Evolutionary conservation across 2,888 invertebrate species (phyloP).

Genomic region (Archips crataeganus): DNA sequence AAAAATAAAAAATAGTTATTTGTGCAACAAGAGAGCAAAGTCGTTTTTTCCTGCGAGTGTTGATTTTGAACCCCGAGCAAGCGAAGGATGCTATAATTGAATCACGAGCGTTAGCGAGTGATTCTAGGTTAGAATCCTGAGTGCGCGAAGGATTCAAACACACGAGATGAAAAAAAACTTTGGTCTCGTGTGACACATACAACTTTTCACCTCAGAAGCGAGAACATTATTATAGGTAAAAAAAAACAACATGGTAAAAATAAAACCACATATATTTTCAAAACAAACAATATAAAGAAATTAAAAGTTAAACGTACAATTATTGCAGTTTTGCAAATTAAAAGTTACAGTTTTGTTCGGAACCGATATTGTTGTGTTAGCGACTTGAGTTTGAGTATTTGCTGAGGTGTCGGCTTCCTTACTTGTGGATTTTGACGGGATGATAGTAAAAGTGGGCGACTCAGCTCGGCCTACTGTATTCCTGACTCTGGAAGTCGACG

Average conservation of each 20-base stretch:
- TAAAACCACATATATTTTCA: not conserved
- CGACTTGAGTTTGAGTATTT: constrained; percentile 1
- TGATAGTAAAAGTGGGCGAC: not conserved
- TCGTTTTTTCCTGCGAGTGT: too few species aligned
- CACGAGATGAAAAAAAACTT: not conserved
- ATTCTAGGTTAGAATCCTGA: constrained; percentile 6
- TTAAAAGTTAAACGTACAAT: not conserved
- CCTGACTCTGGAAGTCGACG: not conserved
- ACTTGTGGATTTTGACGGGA: not conserved
- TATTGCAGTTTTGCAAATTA: not conserved
- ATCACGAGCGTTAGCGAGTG: not conserved
- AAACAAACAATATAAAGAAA: not conserved
- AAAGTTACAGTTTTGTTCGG: not conserved
- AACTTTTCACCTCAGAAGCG: not conserved
- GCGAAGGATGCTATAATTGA: too few species aligned
- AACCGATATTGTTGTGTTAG: constrained; percentile 1
- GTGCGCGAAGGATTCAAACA: not conserved
- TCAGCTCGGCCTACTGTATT: not conserved
- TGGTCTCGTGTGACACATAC: not conserved
- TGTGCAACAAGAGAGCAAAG: too few species aligned
- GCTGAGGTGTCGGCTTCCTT: not conserved
- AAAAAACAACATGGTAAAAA: not conserved
- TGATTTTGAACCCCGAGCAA: too few species aligned
- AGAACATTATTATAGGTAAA: not conserved
- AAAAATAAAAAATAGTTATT: too few species aligned